phyloP scores from a whole-genome alignment of 2,888 invertebrate genomes.

The Pterostichus niger region DNA sequence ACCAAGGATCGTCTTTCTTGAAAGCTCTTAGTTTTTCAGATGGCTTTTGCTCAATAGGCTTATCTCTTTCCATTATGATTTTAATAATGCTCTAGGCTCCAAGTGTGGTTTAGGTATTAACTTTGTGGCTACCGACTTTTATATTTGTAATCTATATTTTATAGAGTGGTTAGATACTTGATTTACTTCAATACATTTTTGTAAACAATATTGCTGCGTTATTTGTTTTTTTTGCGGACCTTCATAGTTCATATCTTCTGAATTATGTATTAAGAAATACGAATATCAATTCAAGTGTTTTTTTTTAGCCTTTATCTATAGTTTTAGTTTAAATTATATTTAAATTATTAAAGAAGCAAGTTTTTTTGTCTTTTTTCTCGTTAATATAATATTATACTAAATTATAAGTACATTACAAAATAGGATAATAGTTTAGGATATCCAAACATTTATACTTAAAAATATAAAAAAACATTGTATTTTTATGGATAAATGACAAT shows the following conservation, averaged over 20 bases:
- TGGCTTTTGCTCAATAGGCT: slow-evolving; percentile 9
- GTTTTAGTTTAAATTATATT: too few species aligned
- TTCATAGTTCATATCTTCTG: background rate
- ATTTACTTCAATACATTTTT: background rate
- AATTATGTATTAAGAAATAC: background rate
- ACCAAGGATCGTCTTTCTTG: background rate
- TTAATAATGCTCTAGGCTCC: slow-evolving; percentile 14
- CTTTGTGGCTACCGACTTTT: slow-evolving; percentile 20
- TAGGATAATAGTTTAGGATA: too few species aligned
- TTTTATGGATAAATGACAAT: too few species aligned
- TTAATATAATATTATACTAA: too few species aligned
- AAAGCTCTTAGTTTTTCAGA: slow-evolving; percentile 52
- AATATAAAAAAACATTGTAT: too few species aligned
- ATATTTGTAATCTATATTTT: slow-evolving; percentile 4
- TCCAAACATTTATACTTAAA: too few species aligned
- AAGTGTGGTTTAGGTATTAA: slow-evolving; percentile 28
- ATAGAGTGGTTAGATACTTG: slow-evolving; percentile 7
- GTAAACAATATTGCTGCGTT: background rate
- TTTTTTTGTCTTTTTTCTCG: too few species aligned
- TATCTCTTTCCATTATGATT: slow-evolving; percentile 40
- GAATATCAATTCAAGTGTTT: too few species aligned
- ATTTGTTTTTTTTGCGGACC: slow-evolving; percentile 2
- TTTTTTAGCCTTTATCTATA: too few species aligned
- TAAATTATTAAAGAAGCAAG: too few species aligned
- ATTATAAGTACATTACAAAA: too few species aligned